Conservation (phyloP, 2,113 vertebrate genomes). For the Raja brachyura region DNA sequence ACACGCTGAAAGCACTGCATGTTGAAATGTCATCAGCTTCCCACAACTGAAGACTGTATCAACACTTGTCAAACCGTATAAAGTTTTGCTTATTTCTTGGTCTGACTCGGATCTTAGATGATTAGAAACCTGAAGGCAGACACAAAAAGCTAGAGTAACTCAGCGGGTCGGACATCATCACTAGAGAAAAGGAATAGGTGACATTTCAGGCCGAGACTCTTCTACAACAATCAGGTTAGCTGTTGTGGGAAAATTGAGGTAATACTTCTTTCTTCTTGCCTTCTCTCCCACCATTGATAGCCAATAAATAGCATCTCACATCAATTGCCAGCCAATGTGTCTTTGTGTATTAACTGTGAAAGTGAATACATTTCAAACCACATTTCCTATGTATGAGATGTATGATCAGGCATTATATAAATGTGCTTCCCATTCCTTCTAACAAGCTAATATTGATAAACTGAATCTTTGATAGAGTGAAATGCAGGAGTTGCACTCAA, state of each 20-base stretch:
- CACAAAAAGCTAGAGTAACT: too few species aligned
- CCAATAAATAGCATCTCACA: background rate
- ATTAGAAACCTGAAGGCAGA: background rate
- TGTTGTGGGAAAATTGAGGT: background rate
- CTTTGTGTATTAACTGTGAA: background rate
- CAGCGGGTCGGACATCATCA: too few species aligned
- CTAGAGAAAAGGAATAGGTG: too few species aligned
- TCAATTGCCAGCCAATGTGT: background rate
- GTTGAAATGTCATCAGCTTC: background rate
- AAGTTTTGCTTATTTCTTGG: background rate
- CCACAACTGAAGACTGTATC: background rate
- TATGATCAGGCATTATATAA: background rate
- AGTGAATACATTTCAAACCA: background rate
- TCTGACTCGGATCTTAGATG: background rate
- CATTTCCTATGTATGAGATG: background rate
- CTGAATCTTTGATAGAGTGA: background rate
- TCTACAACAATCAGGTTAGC: background rate
- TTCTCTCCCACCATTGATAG: background rate
- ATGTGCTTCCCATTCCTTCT: background rate
- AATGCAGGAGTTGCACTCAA: background rate
- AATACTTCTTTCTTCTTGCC: background rate
- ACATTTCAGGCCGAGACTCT: too few species aligned
- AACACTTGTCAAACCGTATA: background rate
- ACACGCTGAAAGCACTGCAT: background rate
- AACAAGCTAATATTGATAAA: background rate